phyloP scores from a whole-genome alignment of 2,888 invertebrate species.

The Zygothrica quintamaculata region DNA sequence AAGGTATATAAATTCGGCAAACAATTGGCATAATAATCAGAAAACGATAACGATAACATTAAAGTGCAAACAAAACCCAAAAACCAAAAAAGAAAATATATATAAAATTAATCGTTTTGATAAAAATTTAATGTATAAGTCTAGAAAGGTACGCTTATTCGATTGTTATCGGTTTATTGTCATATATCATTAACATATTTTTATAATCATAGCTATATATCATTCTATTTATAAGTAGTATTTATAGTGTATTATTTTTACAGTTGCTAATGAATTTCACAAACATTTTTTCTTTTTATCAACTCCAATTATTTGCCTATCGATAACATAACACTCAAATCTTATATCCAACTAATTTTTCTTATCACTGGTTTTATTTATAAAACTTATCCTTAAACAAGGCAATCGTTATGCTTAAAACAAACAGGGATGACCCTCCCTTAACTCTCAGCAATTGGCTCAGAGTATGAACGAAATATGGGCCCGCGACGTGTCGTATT shows the following conservation, averaged over 20 bases:
- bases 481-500: slow-evolving; percentile 70
- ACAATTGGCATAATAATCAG: slow-evolving; percentile 62
- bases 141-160: slow-evolving; percentile 55
- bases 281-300: slow-evolving; percentile 12
- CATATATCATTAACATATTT: too few species aligned
- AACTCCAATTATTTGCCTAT: slow-evolving; percentile 20
- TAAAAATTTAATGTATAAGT: slow-evolving; percentile 36
- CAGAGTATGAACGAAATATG: slow-evolving; percentile 64
- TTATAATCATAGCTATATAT: too few species aligned
- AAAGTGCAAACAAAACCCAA: slow-evolving; percentile 4
- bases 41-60: slow-evolving; percentile 1
- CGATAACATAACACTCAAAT: slow-evolving; percentile 26
- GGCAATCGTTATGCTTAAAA: slow-evolving; percentile 66
- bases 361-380: too few species aligned
- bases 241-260: slow-evolving; percentile 28
- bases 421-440: slow-evolving; percentile 17
- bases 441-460: slow-evolving; percentile 32
- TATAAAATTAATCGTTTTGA: slow-evolving; percentile 6
- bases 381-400: slow-evolving; percentile 31
- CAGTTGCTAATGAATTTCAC: slow-evolving; percentile 61
- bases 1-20: slow-evolving; percentile 45
- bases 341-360: slow-evolving; percentile 23
- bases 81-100: too few species aligned
- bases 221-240: slow-evolving; percentile 21
- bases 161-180: slow-evolving; percentile 71